phyloP scores from a whole-genome alignment of 30 jellyfish, hydroid and myxozoan species.

The Cassiopea andromeda region DNA sequence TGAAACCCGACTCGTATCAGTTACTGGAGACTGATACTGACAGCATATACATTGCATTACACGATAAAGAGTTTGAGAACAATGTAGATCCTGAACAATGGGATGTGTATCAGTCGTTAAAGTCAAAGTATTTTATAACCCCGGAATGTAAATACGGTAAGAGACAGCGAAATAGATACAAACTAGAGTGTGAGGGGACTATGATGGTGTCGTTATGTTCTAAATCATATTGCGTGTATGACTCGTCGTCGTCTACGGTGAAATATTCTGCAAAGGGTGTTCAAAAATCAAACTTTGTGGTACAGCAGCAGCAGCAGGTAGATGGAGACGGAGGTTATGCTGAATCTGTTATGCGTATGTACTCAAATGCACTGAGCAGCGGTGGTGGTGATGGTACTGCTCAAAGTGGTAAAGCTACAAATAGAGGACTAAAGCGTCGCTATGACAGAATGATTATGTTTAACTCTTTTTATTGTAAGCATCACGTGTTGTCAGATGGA shows the following conservation, averaged over 20 bases:
- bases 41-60: neutral
- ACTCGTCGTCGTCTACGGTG: neutral
- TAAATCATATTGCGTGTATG: neutral
- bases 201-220: neutral
- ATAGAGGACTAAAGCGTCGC: neutral
- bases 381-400: no score
- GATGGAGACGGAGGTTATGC: neutral
- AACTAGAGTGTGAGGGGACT: conserved; percentile 1
- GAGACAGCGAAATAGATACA: neutral
- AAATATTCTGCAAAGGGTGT: conserved; percentile 1
- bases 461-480: neutral
- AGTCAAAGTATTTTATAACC: neutral
- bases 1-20: neutral
- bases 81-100: neutral
- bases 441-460: neutral
- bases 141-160: neutral
- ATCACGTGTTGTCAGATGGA: neutral
- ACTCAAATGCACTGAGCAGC: neutral
- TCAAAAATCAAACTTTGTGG: neutral
- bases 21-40: neutral
- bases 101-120: neutral
- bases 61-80: neutral
- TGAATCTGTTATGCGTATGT: neutral
- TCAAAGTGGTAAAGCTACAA: neutral
- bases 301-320: neutral